Conservation (phyloP, 2,888 invertebrate species). For the Emmelina monodactyla region DNA sequence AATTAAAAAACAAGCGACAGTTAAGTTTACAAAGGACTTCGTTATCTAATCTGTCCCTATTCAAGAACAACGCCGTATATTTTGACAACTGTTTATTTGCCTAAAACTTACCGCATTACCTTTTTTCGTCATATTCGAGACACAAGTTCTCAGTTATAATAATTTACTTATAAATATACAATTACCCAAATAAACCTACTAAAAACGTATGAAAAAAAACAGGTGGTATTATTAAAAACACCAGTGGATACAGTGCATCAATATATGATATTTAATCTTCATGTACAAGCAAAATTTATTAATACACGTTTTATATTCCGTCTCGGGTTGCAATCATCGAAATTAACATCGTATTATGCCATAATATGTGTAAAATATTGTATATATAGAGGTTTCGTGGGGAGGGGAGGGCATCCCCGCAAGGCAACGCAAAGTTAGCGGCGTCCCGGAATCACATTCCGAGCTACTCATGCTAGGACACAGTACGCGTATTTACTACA, state of each 20-base stretch:
- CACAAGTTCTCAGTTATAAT: conserved; percentile 49
- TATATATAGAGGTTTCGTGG: conserved; percentile 34
- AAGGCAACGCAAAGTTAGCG: conserved; percentile 42
- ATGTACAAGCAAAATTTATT: conserved; percentile 77
- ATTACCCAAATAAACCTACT: conserved; percentile 60
- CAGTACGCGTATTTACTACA: conserved; percentile 18
- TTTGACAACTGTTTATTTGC: conserved; percentile 61
- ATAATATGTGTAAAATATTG: conserved; percentile 58
- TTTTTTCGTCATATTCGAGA: conserved; percentile 58
- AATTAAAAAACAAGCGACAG: too few species aligned
- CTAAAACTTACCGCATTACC: conserved; percentile 55
- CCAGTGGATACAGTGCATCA: conserved; percentile 72
- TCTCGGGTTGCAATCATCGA: conserved; percentile 37
- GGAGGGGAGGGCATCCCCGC: conserved; percentile 31
- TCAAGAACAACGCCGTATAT: conserved; percentile 48
- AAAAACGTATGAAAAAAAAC: conserved; percentile 42
- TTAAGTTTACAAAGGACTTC: too few species aligned
- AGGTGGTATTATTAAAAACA: conserved; percentile 62
- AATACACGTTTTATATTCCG: conserved; percentile 60
- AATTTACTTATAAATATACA: conserved; percentile 64
- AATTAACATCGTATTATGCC: conserved; percentile 64
- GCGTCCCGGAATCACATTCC: conserved; percentile 56
- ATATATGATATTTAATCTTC: conserved; percentile 80
- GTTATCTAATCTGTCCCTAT: too few species aligned
- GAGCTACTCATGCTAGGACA: conserved; percentile 28